Percentiles rank a stretch among this genome's conserved stretches.
Evolutionary conservation across 2,888 invertebrate genomes (phyloP).

Genomic region (Eilema depressum): DNA sequence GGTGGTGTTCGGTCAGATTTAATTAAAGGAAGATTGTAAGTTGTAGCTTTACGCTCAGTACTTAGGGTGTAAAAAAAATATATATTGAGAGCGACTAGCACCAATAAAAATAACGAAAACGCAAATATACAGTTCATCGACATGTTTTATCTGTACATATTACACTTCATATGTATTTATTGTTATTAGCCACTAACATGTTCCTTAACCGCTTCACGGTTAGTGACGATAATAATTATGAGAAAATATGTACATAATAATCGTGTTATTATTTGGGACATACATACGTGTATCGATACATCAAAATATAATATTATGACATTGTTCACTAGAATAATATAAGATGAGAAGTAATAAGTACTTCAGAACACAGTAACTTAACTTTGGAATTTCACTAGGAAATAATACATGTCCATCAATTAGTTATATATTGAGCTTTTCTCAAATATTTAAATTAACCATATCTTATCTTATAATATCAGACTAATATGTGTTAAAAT

Average conservation of each 20-base stretch:
- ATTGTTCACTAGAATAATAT: not conserved
- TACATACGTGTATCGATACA: not conserved
- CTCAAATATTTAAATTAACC: no score
- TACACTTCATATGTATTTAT: not conserved
- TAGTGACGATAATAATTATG: slow-evolving; percentile 3
- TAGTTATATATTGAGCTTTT: not conserved
- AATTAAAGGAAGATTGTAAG: slow-evolving; percentile 62
- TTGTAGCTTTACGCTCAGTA: slow-evolving; percentile 60
- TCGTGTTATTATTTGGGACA: not conserved
- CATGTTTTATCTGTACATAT: slow-evolving; percentile 60
- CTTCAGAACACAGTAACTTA: not conserved
- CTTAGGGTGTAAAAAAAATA: slow-evolving; percentile 80
- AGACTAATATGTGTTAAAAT: not conserved
- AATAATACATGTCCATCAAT: not conserved
- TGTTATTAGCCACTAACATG: not conserved
- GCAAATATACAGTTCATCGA: slow-evolving; percentile 81
- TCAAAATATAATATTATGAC: not conserved
- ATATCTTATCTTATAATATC: not conserved
- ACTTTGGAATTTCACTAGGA: not conserved
- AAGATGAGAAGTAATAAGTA: not conserved
- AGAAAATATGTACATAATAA: not conserved
- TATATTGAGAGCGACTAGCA: slow-evolving; percentile 77
- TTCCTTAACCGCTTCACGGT: not conserved
- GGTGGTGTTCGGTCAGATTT: slow-evolving; percentile 66
- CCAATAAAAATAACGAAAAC: slow-evolving; percentile 75